Conservation (phyloP, 2,797 vertebrate genomes). For the Glossophaga mutica region DNA sequence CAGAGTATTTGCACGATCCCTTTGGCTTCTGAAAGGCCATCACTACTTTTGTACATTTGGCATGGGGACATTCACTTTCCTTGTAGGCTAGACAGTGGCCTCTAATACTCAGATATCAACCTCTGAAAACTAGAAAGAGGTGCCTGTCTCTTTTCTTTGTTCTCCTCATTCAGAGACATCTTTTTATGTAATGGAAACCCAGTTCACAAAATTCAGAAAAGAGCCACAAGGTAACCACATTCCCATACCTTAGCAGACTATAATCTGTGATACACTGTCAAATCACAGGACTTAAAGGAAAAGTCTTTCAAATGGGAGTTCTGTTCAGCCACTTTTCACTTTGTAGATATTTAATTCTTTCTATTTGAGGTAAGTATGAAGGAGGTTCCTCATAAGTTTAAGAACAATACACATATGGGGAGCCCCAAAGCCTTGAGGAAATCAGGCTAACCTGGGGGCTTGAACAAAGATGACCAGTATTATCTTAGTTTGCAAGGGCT, state of each 20-base stretch:
- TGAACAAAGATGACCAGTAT: not conserved
- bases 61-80: not conserved
- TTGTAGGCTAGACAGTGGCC: not conserved
- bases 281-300: not conserved
- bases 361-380: not conserved
- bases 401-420: not conserved
- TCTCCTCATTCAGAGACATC: not conserved
- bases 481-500: not conserved
- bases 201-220: not conserved
- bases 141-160: not conserved
- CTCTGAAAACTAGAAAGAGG: slow-evolving; percentile 24
- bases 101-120: not conserved
- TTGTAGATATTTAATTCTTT: not conserved
- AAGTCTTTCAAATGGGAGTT: slow-evolving; percentile 11
- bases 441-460: not conserved
- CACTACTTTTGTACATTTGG: not conserved
- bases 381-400: not conserved
- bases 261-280: slow-evolving; percentile 14
- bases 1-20: not conserved
- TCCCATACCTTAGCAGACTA: not conserved
- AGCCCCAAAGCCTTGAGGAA: not conserved
- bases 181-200: not conserved
- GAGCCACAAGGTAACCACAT: not conserved
- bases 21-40: slow-evolving; percentile 3
- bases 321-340: not conserved